Evolutionary conservation across 30 jellyfish, hydroid and myxozoan species (phyloP).

Genomic region (Haliclystus octoradiatus): DNA sequence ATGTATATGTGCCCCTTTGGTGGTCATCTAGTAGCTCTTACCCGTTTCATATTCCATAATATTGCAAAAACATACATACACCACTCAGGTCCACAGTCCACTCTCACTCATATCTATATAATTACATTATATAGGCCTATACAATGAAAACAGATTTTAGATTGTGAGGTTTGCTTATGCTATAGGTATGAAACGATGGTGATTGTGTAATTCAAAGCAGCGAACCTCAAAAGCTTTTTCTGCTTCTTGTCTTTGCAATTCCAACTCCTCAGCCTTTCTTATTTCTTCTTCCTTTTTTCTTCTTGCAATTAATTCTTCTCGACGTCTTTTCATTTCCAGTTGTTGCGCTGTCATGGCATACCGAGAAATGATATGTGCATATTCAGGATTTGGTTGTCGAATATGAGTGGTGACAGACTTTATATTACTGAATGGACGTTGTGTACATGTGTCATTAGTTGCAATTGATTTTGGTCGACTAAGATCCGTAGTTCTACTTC

Average conservation of each 20-base stretch:
- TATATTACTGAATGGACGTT: not conserved
- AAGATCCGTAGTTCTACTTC: not conserved
- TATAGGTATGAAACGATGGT: too few species aligned
- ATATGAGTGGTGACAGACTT: slow-evolving; percentile 30
- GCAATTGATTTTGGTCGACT: not conserved
- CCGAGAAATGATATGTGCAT: slow-evolving; percentile 54
- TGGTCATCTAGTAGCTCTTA: too few species aligned
- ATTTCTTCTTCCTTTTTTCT: slow-evolving; percentile 78
- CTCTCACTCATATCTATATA: too few species aligned
- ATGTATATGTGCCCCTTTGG: too few species aligned
- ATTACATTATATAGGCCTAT: too few species aligned
- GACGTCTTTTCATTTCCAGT: slow-evolving; percentile 70
- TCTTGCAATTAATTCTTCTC: slow-evolving; percentile 54
- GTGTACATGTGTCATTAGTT: slow-evolving; percentile 16
- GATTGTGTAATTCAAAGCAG: not conserved
- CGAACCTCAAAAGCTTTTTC: slow-evolving; percentile 89
- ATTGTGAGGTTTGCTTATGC: too few species aligned
- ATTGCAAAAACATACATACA: too few species aligned
- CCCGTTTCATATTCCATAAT: too few species aligned
- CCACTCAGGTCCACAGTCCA: too few species aligned
- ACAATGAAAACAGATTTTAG: too few species aligned
- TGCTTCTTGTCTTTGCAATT: slow-evolving; percentile 57
- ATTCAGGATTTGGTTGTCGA: slow-evolving; percentile 38
- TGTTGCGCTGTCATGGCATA: slow-evolving; percentile 92
- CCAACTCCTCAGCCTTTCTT: slow-evolving; percentile 48